These are phyloP conservation scores for Spodoptera picta DNA, from an alignment of 2,888 invertebrate species.

Conservation along the genomic window DNA sequence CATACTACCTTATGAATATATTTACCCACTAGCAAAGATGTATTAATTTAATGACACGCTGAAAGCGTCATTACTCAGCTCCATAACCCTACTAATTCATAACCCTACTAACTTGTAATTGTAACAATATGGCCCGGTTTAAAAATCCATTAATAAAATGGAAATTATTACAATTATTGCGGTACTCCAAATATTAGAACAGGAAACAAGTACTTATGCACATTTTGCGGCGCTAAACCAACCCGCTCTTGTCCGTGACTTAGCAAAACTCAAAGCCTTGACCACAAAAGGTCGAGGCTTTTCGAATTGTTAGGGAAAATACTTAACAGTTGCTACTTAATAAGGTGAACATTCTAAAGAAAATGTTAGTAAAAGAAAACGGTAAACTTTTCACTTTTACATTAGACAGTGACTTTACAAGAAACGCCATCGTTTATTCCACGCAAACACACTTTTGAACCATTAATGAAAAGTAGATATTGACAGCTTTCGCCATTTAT, in stretches of 20 bases:
- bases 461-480: constrained; percentile 83
- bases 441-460: constrained; percentile 75
- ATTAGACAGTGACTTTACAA: constrained; percentile 65
- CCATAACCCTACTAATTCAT: constrained; percentile 31
- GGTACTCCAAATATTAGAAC: constrained; percentile 18
- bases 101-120: constrained; percentile 44
- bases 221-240: constrained; percentile 26
- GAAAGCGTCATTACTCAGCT: constrained; percentile 53
- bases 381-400: constrained; percentile 60
- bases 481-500: constrained; percentile 82
- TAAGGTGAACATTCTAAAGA: constrained; percentile 32
- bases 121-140: constrained; percentile 48
- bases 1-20: constrained; percentile 62
- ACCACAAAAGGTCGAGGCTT: constrained; percentile 44
- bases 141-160: constrained; percentile 41
- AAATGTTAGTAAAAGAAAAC: constrained; percentile 50
- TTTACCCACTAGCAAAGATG: constrained; percentile 62
- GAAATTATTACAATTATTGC: constrained; percentile 41
- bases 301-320: constrained; percentile 41
- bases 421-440: constrained; percentile 68
- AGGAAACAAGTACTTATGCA: constrained; percentile 42
- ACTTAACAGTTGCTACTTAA: constrained; percentile 48
- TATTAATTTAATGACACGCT: constrained; percentile 64
- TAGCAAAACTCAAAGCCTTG: constrained; percentile 40
- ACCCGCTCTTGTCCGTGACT: constrained; percentile 29